Percentiles rank a stretch among this genome's conserved stretches.
These are phyloP conservation scores for Anoncus sp. DNA, from an alignment of 2,888 invertebrate genomes.

Conservation along the genomic window DNA sequence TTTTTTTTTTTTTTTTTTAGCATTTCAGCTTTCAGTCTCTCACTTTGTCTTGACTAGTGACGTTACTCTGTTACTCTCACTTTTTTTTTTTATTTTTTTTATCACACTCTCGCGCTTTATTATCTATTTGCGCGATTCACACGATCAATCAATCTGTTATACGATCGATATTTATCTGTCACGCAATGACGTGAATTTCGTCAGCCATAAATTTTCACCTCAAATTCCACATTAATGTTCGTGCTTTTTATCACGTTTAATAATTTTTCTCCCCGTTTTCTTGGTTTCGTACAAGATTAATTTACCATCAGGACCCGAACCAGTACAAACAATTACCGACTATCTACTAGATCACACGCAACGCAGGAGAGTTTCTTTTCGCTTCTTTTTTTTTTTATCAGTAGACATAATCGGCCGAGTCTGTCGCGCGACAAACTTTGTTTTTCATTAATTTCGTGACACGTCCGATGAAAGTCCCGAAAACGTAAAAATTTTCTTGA, in stretches of 20 bases:
- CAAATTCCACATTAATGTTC: slow-evolving; percentile 14
- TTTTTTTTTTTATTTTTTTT: slow-evolving; percentile 27
- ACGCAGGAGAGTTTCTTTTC: slow-evolving; percentile 21
- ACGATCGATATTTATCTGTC: background rate
- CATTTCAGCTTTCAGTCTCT: slow-evolving; percentile 57
- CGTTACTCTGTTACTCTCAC: slow-evolving; percentile 40
- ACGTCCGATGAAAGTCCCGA: slow-evolving; percentile 7
- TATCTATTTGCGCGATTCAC: slow-evolving; percentile 35
- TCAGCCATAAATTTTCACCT: slow-evolving; percentile 14
- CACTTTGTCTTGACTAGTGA: slow-evolving; percentile 55
- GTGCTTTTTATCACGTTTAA: slow-evolving; percentile 15
- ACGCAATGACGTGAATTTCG: background rate
- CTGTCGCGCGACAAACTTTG: slow-evolving; percentile 3
- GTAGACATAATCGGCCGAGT: slow-evolving; percentile 7
- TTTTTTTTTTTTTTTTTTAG: slow-evolving; percentile 41
- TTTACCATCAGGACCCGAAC: slow-evolving; percentile 57
- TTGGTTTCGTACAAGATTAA: slow-evolving; percentile 37
- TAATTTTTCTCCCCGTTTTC: background rate
- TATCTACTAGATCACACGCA: slow-evolving; percentile 42
- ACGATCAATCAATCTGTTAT: background rate
- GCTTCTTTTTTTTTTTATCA: background rate
- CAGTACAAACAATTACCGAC: slow-evolving; percentile 56
- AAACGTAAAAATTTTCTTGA: slow-evolving; percentile 49
- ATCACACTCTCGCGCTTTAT: slow-evolving; percentile 44
- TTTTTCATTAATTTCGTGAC: slow-evolving; percentile 3